Evolutionary conservation across 2,113 vertebrate species (phyloP).

Genomic region (Xenopus laevis): DNA sequence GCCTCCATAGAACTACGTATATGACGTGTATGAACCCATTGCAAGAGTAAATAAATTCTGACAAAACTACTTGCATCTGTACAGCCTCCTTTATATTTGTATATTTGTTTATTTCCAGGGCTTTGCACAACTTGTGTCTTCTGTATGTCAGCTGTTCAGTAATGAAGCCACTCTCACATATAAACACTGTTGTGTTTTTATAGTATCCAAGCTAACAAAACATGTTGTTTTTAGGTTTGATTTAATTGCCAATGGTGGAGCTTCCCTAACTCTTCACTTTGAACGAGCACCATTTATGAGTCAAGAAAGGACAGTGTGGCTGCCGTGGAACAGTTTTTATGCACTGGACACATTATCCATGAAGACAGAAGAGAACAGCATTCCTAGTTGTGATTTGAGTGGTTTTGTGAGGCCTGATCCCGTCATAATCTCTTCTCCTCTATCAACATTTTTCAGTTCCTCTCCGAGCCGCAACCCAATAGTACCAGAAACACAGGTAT

Average conservation of each 20-base stretch:
- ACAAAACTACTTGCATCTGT: no score
- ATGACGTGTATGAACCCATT: no score
- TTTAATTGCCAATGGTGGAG: conserved; percentile 92
- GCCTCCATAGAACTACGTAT: no score
- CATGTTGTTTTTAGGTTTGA: conserved; percentile 78
- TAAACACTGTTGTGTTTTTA: no score
- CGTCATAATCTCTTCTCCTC: conserved; percentile 90
- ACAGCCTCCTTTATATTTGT: no score
- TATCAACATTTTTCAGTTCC: conserved; percentile 96
- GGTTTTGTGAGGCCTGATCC: conserved; percentile 93
- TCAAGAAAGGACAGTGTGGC: conserved; percentile 95
- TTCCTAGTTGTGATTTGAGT: conserved; percentile 96
- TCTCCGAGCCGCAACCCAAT: conserved; percentile 85
- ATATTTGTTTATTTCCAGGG: no score
- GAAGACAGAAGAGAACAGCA: conserved; percentile 98
- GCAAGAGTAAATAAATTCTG: no score
- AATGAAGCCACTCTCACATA: no score
- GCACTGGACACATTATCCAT: conserved; percentile 97
- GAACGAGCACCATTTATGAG: conserved; percentile 94
- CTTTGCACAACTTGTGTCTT: no score
- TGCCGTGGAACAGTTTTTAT: conserved; percentile 96
- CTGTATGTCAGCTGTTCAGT: no score
- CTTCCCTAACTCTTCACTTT: conserved; percentile 90
- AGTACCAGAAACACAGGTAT: conserved; percentile 96
- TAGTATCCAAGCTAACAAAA: not conserved